A percentile compares a stretch with the other conserved stretches of the same genome.
These are phyloP conservation scores for Ennomos quercinarius DNA, from an alignment of 2,888 invertebrate genomes.

Conservation along the genomic window DNA sequence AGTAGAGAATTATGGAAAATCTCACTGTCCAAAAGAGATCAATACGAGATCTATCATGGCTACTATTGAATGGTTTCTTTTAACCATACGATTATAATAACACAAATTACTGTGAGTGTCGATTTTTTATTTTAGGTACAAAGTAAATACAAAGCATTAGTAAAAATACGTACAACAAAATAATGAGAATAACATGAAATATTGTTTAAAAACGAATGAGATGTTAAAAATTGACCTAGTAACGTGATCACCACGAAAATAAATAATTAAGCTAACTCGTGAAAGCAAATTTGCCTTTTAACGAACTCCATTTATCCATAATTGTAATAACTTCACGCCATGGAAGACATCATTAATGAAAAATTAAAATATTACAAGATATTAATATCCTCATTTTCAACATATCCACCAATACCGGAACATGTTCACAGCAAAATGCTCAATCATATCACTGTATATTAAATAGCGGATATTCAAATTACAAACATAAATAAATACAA, in stretches of 20 bases:
- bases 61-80: slow-evolving; percentile 8
- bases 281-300: slow-evolving; percentile 37
- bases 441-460: background rate
- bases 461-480: slow-evolving; percentile 7
- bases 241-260: slow-evolving; percentile 46
- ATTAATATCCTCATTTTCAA: slow-evolving; percentile 4
- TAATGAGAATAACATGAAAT: slow-evolving; percentile 32
- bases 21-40: slow-evolving; percentile 23
- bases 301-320: slow-evolving; percentile 27
- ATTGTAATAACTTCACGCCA: slow-evolving; percentile 52
- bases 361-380: slow-evolving; percentile 14
- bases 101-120: slow-evolving; percentile 10
- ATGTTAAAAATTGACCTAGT: slow-evolving; percentile 45
- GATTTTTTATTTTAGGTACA: slow-evolving; percentile 9
- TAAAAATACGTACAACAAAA: slow-evolving; percentile 30
- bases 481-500: slow-evolving; percentile 29
- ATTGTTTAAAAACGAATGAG: slow-evolving; percentile 37
- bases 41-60: slow-evolving; percentile 27
- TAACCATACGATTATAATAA: slow-evolving; percentile 3
- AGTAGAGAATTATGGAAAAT: slow-evolving; percentile 19
- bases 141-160: slow-evolving; percentile 34
- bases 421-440: background rate
- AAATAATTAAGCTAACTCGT: slow-evolving; percentile 63
- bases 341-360: slow-evolving; percentile 66
- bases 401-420: background rate